A percentile compares a stretch with the other conserved stretches of the same genome.
Conservation (phyloP, 92 coral and sea anemone species). For the Umimayanthus kanabou region DNA sequence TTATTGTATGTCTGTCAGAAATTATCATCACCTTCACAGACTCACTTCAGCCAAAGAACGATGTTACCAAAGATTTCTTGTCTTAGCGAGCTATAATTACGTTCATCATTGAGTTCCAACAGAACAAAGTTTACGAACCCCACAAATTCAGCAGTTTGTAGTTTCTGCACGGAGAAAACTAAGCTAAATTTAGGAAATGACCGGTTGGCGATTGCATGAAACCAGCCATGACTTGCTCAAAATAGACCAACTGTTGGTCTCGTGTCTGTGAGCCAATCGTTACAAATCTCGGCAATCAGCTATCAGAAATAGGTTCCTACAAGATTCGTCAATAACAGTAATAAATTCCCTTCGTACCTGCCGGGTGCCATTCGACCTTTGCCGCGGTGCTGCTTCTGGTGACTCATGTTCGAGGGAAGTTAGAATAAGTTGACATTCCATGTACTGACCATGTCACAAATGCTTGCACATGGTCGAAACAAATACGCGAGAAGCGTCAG, state of each 20-base stretch:
- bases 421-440: slow-evolving; percentile 76
- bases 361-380: slow-evolving; percentile 72
- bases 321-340: slow-evolving; percentile 3
- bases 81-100: background rate
- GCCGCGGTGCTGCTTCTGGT: slow-evolving; percentile 62
- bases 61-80: slow-evolving; percentile 8
- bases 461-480: slow-evolving; percentile 34
- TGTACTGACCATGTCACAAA: slow-evolving; percentile 51
- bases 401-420: slow-evolving; percentile 82
- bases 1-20: slow-evolving; percentile 33
- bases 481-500: slow-evolving; percentile 31
- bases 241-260: slow-evolving; percentile 4
- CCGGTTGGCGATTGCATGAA: slow-evolving; percentile 15
- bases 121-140: background rate
- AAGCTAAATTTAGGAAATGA: slow-evolving; percentile 38
- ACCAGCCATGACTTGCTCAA: slow-evolving; percentile 32
- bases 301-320: slow-evolving; percentile 16
- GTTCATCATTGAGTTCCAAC: background rate
- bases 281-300: slow-evolving; percentile 20
- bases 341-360: slow-evolving; percentile 58
- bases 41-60: background rate
- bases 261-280: slow-evolving; percentile 29
- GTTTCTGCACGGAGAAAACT: slow-evolving; percentile 4
- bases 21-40: slow-evolving; percentile 6
- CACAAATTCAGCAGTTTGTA: background rate